phyloP scores from a whole-genome alignment of 2,797 vertebrate species.

The Myotis pilosus region DNA sequence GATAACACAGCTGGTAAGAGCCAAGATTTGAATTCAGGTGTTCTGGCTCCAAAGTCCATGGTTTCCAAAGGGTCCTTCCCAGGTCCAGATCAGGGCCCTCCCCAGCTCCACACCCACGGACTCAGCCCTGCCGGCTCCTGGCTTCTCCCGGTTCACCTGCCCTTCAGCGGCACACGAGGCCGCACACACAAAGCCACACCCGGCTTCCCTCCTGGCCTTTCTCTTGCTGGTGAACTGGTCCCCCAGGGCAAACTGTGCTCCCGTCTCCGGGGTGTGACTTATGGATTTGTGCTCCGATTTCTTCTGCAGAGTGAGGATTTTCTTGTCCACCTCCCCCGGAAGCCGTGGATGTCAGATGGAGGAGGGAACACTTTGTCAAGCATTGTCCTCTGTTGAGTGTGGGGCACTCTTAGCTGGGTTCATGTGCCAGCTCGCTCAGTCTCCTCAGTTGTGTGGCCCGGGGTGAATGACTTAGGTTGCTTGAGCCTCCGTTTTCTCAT shows the following conservation, averaged over 20 bases:
- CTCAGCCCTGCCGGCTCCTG: neutral
- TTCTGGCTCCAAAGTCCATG: neutral
- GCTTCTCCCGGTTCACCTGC: neutral
- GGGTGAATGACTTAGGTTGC: neutral
- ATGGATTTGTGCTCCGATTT: accelerated
- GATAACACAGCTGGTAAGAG: neutral
- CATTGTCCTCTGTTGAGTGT: neutral
- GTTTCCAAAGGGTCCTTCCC: neutral
- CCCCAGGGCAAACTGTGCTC: neutral
- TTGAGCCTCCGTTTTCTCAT: neutral
- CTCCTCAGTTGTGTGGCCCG: neutral
- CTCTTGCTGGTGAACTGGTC: neutral
- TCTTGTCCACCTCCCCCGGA: too few relatives aligned
- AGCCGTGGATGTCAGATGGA: neutral
- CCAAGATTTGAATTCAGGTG: neutral
- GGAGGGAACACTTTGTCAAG: too few relatives aligned
- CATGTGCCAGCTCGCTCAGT: neutral
- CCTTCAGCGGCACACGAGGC: accelerated
- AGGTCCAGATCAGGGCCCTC: neutral
- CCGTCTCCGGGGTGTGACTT: neutral
- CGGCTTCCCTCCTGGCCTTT: neutral
- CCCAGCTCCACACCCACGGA: neutral
- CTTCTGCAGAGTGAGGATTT: neutral
- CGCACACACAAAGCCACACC: neutral
- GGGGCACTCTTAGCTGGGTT: neutral